Percentiles rank a stretch among this genome's conserved stretches.
Conservation (phyloP, 2,113 vertebrate genomes). For the Geococcyx californianus region DNA sequence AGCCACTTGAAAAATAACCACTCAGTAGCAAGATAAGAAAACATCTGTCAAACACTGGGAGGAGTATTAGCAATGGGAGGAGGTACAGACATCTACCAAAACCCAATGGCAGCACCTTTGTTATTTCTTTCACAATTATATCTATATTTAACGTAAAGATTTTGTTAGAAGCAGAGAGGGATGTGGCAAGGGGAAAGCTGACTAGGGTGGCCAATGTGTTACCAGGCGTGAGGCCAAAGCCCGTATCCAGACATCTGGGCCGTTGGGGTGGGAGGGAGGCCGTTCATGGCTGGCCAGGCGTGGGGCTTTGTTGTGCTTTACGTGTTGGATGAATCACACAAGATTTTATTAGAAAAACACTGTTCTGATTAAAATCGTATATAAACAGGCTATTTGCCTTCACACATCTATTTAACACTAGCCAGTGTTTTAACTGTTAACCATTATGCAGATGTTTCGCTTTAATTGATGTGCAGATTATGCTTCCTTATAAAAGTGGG, state of each 20-base stretch:
- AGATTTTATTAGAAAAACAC: slow-evolving; percentile 25
- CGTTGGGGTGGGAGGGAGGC: neutral
- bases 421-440: slow-evolving; percentile 2
- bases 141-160: neutral
- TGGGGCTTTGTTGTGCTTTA: neutral
- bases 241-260: neutral
- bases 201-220: neutral
- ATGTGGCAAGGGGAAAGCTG: neutral
- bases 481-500: neutral
- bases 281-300: neutral
- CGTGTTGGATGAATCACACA: slow-evolving; percentile 21
- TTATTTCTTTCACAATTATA: neutral
- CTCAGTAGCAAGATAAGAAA: slow-evolving; percentile 51
- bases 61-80: slow-evolving; percentile 42
- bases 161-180: neutral
- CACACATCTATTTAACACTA: neutral
- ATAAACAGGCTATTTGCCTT: slow-evolving; percentile 38
- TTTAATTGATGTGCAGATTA: slow-evolving; percentile 43
- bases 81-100: neutral
- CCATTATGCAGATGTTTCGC: slow-evolving; percentile 27
- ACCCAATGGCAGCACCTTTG: neutral
- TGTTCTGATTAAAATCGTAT: slow-evolving; percentile 18
- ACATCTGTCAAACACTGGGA: slow-evolving; percentile 53
- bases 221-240: neutral
- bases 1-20: slow-evolving; percentile 36